Percentiles rank a stretch among this genome's conserved stretches.
Evolutionary conservation across 2,797 vertebrate species (phyloP).

Genomic region (Coranthus polyacanthus): DNA sequence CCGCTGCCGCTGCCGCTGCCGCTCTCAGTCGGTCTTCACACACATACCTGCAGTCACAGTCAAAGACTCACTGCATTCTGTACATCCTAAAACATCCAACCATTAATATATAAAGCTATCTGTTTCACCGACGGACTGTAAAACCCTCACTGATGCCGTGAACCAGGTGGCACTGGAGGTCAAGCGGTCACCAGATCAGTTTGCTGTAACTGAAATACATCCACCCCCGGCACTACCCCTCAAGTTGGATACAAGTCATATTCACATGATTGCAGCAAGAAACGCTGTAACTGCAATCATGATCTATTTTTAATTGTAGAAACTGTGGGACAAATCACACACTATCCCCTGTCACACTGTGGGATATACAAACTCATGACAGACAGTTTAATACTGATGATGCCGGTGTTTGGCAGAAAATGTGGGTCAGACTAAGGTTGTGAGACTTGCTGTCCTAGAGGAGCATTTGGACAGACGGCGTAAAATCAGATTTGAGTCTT

Average conservation of each 20-base stretch:
- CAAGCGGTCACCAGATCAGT: neutral
- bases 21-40: neutral
- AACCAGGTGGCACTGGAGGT: neutral
- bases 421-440: no score
- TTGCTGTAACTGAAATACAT: neutral
- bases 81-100: neutral
- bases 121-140: neutral
- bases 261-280: neutral
- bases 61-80: neutral
- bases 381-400: no score
- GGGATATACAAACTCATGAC: no score
- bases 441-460: no score
- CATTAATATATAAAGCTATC: constrained; percentile 3
- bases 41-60: neutral
- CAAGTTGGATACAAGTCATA: no score
- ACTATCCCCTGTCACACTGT: no score
- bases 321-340: no score
- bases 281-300: no score
- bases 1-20: neutral
- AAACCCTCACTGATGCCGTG: constrained; percentile 1
- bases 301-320: no score
- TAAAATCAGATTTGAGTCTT: no score
- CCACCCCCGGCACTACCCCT: neutral
- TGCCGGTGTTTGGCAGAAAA: no score
- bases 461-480: no score